Evolutionary conservation across 1,140 invertebrate species (phyloP), one percentile per base, ranked within the genome.

Genomic region (Daktulosphaira vitifoliae): DNA sequence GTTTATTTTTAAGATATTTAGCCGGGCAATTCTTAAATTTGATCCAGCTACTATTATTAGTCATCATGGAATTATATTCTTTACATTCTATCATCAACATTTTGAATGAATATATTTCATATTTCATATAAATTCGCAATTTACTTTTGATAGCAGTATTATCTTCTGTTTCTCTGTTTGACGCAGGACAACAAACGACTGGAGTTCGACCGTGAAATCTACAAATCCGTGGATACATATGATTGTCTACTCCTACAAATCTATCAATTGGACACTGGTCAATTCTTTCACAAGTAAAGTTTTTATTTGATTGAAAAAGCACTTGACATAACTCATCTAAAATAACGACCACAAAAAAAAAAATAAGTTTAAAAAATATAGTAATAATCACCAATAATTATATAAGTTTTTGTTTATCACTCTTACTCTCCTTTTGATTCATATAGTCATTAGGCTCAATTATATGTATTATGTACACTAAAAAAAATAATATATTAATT

Each of bases 271-370:
- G 56, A 33, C 56, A 62, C 29, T 46, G 42, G 18, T 62, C 26
- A 16, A 62, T 62, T 2, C 23, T 8, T 6, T 46, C 26, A 20
- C 56, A 62, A 9, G 25, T 20, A 6, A 7, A 62, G 18, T 26
- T 9, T 16, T 48, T 16, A 16, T 48, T 6, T 9, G 56, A 26
- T 13, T 33, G 26, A 20, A 39, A 26, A 6, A 62, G 44, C 11
- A 18, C 56, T 33, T 46, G 42, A 13, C 56, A 62, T 16, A 62
- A 2, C 1, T 62, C 56, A 13, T 48, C 56, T 62, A 26, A 18
- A 11, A 11, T 11, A 9, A 7, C 15, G 9, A 13, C n/a, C n/a
- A n/a, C n/a, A n/a, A n/a, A n/a, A n/a, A n/a, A n/a, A n/a, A n/a
- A n/a, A n/a, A n/a, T n/a, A n/a, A n/a, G n/a, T n/a, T n/a, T n/a